Base-by-base conservation (phyloP, 2,797 vertebrate genomes). In the Ctenopoma multispine region DNA sequence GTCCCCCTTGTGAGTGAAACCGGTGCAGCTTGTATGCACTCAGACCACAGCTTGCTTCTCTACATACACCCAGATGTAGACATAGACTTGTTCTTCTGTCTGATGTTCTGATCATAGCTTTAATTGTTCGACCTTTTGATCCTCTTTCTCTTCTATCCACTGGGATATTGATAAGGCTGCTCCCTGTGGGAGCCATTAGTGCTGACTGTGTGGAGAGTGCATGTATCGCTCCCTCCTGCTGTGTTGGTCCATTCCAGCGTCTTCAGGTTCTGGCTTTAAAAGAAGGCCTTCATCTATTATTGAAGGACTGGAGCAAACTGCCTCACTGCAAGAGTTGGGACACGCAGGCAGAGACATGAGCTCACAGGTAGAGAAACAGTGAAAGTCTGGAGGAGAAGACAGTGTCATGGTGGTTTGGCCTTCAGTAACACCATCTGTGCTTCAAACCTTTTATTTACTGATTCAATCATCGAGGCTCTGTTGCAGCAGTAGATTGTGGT, bases 81-180 rank as follows among this genome's bases (percentile, higher is more conserved):
- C 24, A 17, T 10, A 40, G 38, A 44, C 21, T n/a, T 49, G 21
- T 48, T 14, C 61, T 23, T 67, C 9, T 53, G 68, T 73, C 31
- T 75, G 36, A 17, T 29, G 24, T 72, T 44, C 36, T 11, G 31
- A 0, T 27, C 23, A 14, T 1, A 9, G 13, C 63, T 79, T 53
- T 72, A 77, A 81, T 69, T 69, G 79, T 69, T 69, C 51, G 29
- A 77, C 76, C 81, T 80, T 34, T 75, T 83, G 70, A 82, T 70
- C 44, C 57, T 63, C 40, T 21, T n/a, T 68, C 57, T 44, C 5
- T 38, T 69, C 44, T 62, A 63, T 69, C 71, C 60, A 51, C 60
- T 56, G 46, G 24, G 72, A 72, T 76, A 80, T 80, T 46, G 77
- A 87, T 80, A 51, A 70, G 64, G 46, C 38, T 6, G 31, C 7